phyloP scores from a whole-genome alignment of 37 sponge, comb jelly and placozoan genomes.

The Tethya wilhelma region DNA sequence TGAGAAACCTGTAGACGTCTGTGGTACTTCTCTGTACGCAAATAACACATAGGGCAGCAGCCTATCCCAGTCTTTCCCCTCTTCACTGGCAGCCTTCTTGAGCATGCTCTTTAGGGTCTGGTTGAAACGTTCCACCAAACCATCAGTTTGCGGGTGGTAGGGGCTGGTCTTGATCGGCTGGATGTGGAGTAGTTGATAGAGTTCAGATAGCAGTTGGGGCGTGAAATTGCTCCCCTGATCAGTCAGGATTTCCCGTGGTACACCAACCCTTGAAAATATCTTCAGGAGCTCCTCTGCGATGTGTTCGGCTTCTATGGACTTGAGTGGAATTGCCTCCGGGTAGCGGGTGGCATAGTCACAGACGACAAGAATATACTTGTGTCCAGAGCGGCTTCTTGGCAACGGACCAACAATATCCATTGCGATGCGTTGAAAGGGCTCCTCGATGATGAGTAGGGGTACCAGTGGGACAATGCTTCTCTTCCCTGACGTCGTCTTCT shows the following conservation, averaged over 20 bases:
- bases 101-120: constrained; percentile 50
- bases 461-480: constrained; percentile 51
- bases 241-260: constrained; percentile 62
- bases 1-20: constrained; percentile 57
- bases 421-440: constrained; percentile 66
- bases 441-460: constrained; percentile 45
- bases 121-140: constrained; percentile 51
- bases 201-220: constrained; percentile 29
- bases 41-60: constrained; percentile 52
- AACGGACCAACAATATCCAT: constrained; percentile 76
- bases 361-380: constrained; percentile 49
- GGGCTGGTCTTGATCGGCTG: constrained; percentile 32
- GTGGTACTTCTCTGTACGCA: constrained; percentile 62
- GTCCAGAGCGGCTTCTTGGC: constrained; percentile 33
- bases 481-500: background rate
- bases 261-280: constrained; percentile 53
- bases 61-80: constrained; percentile 55
- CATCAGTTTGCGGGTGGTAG: constrained; percentile 54
- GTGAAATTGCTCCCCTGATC: constrained; percentile 69
- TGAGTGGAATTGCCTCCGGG: constrained; percentile 62
- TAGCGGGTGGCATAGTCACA: constrained; percentile 72
- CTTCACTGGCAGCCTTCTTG: constrained; percentile 7
- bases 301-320: constrained; percentile 36
- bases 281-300: constrained; percentile 60
- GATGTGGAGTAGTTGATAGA: constrained; percentile 31